A percentile compares a stretch with the other conserved stretches of the same genome.
Evolutionary conservation across 2,113 vertebrate species (phyloP).

Genomic region (Callipepla squamata): DNA sequence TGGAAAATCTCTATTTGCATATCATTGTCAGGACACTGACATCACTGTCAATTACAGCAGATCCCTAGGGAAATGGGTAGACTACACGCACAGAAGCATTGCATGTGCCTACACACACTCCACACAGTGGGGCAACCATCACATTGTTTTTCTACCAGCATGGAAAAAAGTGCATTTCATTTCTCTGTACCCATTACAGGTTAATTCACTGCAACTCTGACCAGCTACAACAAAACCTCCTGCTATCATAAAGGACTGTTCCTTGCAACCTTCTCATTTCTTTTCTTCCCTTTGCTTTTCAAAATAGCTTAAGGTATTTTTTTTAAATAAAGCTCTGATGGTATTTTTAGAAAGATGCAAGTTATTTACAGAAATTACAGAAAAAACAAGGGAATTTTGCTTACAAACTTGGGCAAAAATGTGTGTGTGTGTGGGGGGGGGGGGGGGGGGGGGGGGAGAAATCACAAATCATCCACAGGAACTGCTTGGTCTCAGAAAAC

Average conservation of each 20-base stretch:
- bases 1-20: background rate
- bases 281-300: no score
- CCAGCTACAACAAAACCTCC: background rate
- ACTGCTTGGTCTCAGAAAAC: background rate
- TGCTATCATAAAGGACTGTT: background rate
- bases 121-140: background rate
- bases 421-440: no score
- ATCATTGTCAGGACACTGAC: background rate
- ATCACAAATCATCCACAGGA: background rate
- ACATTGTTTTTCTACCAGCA: rapidly evolving
- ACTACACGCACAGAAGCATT: no score
- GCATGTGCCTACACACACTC: background rate
- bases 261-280: background rate
- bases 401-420: background rate
- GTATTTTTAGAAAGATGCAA: background rate
- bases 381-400: background rate
- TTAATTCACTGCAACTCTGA: background rate
- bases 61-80: background rate
- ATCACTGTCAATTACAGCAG: background rate
- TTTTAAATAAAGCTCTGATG: background rate
- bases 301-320: background rate
- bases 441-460: background rate
- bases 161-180: rapidly evolving
- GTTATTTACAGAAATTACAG: background rate
- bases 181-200: background rate